Evolutionary conservation across 2,888 invertebrate genomes (phyloP).

Genomic region (Chrysopilus asiliformis): DNA sequence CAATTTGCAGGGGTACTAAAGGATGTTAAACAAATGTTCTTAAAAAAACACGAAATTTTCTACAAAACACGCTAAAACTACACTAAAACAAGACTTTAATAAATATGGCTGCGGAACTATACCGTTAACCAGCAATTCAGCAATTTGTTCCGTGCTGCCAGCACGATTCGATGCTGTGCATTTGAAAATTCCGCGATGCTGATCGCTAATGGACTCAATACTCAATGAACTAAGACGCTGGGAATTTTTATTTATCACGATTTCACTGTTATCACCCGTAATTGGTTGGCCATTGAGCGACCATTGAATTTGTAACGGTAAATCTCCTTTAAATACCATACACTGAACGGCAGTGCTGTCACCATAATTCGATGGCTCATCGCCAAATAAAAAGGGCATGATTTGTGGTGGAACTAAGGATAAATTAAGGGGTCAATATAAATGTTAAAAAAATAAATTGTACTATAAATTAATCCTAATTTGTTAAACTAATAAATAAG

Average conservation of each 20-base stretch:
- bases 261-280: conserved; percentile 26
- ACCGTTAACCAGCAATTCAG: conserved; percentile 46
- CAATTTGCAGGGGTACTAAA: conserved; percentile 50
- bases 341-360: conserved; percentile 60
- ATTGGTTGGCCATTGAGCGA: conserved; percentile 42
- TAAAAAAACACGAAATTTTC: too few species aligned
- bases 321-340: conserved; percentile 63
- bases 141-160: conserved; percentile 51
- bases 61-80: background rate
- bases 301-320: conserved; percentile 67
- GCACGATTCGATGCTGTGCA: conserved; percentile 54
- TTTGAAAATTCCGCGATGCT: conserved; percentile 60
- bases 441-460: background rate
- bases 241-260: conserved; percentile 36
- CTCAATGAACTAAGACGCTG: conserved; percentile 47
- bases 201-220: conserved; percentile 46
- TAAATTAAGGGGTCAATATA: too few species aligned
- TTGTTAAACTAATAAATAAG: conserved; percentile 6
- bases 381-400: conserved; percentile 61
- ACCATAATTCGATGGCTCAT: conserved; percentile 60
- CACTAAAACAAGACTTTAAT: background rate
- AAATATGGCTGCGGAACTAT: too few species aligned
- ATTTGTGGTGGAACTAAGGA: conserved; percentile 70
- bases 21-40: conserved; percentile 19
- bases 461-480: background rate